phyloP scores from a whole-genome alignment of 2,888 invertebrate genomes.

The Pristionchus fissidentatus region DNA sequence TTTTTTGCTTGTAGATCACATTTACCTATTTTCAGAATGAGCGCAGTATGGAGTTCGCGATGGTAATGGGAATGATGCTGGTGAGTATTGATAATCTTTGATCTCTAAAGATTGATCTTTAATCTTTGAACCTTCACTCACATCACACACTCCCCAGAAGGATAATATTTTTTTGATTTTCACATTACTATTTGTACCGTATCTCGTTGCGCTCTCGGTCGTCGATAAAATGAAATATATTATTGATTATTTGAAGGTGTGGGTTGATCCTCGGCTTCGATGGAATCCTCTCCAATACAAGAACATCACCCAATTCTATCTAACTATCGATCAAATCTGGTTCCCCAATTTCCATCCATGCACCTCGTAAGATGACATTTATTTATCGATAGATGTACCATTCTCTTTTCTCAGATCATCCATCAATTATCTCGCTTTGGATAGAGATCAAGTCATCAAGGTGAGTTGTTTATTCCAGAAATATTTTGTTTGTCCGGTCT shows the following conservation, averaged over 20 bases:
- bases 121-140: background rate
- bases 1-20: background rate
- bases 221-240: no score
- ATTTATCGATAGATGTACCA: background rate
- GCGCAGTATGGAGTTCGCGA: background rate
- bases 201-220: no score
- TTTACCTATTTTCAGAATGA: background rate
- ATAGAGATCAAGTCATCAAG: background rate
- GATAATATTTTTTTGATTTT: no score
- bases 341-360: slow-evolving; percentile 19
- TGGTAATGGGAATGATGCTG: background rate
- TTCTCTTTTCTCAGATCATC: background rate
- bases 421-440: background rate
- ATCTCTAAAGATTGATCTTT: no score
- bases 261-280: background rate
- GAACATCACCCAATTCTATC: background rate
- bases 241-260: background rate
- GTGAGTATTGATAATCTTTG: background rate
- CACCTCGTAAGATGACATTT: background rate
- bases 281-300: background rate
- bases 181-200: no score
- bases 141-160: no score
- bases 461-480: background rate
- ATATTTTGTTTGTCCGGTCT: no score
- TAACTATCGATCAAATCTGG: background rate